Evolutionary conservation across 2,113 vertebrate species (phyloP).

Genomic region (Engystomops pustulosus): DNA sequence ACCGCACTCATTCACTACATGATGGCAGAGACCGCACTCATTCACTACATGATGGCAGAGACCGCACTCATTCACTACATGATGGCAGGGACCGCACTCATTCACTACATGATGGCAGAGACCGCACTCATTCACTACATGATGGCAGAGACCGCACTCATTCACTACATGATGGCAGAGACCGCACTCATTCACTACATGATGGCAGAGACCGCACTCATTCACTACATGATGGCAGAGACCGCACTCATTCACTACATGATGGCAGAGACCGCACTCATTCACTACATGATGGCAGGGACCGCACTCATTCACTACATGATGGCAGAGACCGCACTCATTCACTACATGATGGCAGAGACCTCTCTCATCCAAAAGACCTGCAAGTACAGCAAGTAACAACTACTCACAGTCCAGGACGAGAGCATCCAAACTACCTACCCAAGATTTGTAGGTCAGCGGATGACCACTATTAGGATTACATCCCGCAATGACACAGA

Average conservation of each 20-base stretch:
- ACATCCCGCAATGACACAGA: background rate
- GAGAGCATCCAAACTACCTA: background rate
- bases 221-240: background rate
- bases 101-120: background rate
- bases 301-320: slow-evolving; percentile 18
- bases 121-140: slow-evolving; percentile 18
- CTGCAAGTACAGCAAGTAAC: background rate
- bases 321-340: slow-evolving; percentile 6
- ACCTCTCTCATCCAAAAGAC: background rate
- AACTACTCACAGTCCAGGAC: background rate
- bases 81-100: slow-evolving; percentile 7
- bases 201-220: slow-evolving; percentile 6
- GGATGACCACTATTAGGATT: background rate
- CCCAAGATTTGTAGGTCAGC: background rate
- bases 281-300: background rate
- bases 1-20: slow-evolving; percentile 18
- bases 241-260: slow-evolving; percentile 18
- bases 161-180: background rate
- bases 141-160: slow-evolving; percentile 6
- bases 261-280: slow-evolving; percentile 6
- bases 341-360: background rate
- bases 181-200: slow-evolving; percentile 18
- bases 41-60: background rate
- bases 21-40: slow-evolving; percentile 6
- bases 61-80: slow-evolving; percentile 18